Base-by-base conservation (phyloP, 2,888 invertebrate genomes). In the Choristoneura rosaceana region DNA sequence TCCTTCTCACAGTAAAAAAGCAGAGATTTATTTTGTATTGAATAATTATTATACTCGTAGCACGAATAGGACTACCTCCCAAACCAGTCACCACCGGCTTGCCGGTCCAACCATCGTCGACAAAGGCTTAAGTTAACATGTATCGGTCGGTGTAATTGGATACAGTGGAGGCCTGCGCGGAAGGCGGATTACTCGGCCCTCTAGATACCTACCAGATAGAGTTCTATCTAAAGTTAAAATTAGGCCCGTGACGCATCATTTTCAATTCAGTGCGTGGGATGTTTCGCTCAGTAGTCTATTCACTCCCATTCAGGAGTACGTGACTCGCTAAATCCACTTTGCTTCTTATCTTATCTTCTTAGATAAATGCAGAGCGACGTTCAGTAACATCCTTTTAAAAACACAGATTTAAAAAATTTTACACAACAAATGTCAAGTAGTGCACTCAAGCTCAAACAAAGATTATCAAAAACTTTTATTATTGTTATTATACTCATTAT, bases 251-350 rank as follows among this genome's bases (percentile, higher is more conserved):
- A 75, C 75, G 77, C 76, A 83, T 81, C 80, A 80, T 82, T 84
- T 82, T 81, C 81, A 79, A 83, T 86, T 83, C 80, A 79, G 74
- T 73, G 74, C 81, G 81, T 80, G 78, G 80, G 80, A 80, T 80
- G 78, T 83, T 82, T 79, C 80, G 78, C 80, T 81, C 84, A 80
- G 71, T 66, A 67, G 62, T 64, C 81, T 84, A 87, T 84, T 90
- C 85, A 85, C 84, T 90, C 87, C 87, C 84, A 82, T 84, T 86
- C 82, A 76, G 79, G 76, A 81, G 77, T 68, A 88, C 87, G 89
- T 88, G 89, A 89, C 85, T 82, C 80, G 84, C 83, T 80, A 85
- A 90, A 90, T 87, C 82, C 82, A 87, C 84, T 86, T 84, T 84
- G 81, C 64, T 64, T 50, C 64, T 64, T 83, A 84, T 83, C 84